Base-by-base conservation (phyloP, 2,113 vertebrate species). In the Sceloporus tristichus region DNA sequence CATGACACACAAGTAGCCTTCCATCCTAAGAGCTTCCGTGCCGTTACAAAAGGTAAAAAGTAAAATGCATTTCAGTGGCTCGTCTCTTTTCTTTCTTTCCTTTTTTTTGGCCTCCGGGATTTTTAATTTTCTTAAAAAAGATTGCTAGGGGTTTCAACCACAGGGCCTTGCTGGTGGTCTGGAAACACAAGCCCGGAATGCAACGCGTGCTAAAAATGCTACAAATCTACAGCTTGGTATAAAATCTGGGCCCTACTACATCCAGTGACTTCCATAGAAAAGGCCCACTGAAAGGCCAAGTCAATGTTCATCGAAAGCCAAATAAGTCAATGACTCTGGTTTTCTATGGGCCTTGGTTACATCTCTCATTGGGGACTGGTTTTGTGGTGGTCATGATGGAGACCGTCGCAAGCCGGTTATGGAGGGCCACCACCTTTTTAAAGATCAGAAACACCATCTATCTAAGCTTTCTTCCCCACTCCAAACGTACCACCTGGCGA, bases 181-280 rank as follows among this genome's bases (percentile, higher is more conserved):
- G 10, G 5, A 80, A 91, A 92, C 83, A 82, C 87, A 75, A 85
- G 1, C 77, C 73, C 86, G 87, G 87, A 62, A 40, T 4, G 16
- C 34, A 29, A 38, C 18, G 4, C 10, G 48, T 48, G 48, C 5
- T 10, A 5, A 34, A 19, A 65, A 59, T n/a, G 6, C 11, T 21
- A 23, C 38, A 10, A 9, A 40, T 10, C 2, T 3, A 48, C 0
- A 2, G 76, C 13, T 14, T 34, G 54, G 29, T 5, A 9, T 5
- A n/a, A 19, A n/a, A 62, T 62, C 59, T 14, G 3, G 59, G 59
- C 14, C 59, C 59, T 1, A 16, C 59, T 1, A 16, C 2, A 62
- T 62, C 59, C 59, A 62, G 16, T 62, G 59, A 62, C 59, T 48
- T 48, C 48, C 7, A 7, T 48, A 48, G 48, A 27, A 19, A n/a